Conservation (phyloP, 2,888 invertebrate genomes). For the Carabus problematicus region DNA sequence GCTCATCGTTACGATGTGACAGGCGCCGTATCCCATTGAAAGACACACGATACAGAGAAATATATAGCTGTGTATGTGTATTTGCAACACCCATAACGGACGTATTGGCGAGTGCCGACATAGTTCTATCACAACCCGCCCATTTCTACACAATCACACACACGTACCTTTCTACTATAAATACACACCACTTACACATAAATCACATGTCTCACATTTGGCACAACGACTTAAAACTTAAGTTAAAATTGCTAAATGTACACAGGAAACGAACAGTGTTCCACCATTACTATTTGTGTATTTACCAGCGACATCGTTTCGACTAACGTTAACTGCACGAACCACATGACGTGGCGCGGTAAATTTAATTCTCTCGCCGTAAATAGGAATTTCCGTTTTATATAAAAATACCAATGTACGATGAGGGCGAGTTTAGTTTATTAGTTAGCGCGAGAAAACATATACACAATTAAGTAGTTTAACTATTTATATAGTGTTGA, state of each 20-base stretch:
- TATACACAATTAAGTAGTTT: conserved; percentile 15
- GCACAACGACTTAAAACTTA: conserved; percentile 47
- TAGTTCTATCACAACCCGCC: conserved; percentile 46
- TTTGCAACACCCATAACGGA: conserved; percentile 54
- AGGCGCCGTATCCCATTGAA: conserved; percentile 45
- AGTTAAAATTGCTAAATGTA: conserved; percentile 42
- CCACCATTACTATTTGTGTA: conserved; percentile 44
- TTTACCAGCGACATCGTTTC: conserved; percentile 30
- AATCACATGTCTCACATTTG: conserved; percentile 44
- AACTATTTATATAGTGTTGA: neutral
- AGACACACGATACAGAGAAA: conserved; percentile 34
- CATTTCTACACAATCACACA: conserved; percentile 34
- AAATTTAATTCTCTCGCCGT: conserved; percentile 30
- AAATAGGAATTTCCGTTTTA: conserved; percentile 40
- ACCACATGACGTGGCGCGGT: conserved; percentile 44
- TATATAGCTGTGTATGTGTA: conserved; percentile 42
- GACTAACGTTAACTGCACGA: conserved; percentile 29
- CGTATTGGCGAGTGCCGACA: conserved; percentile 40
- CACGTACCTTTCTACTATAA: conserved; percentile 46
- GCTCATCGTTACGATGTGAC: conserved; percentile 51
- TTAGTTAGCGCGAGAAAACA: neutral
- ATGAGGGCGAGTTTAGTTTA: too few species aligned
- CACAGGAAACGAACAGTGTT: conserved; percentile 38
- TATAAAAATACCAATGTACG: too few species aligned
- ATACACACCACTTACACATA: conserved; percentile 44